Evolutionary conservation across 1,140 invertebrate species (phyloP).

Genomic region (Ceratina australensis): DNA sequence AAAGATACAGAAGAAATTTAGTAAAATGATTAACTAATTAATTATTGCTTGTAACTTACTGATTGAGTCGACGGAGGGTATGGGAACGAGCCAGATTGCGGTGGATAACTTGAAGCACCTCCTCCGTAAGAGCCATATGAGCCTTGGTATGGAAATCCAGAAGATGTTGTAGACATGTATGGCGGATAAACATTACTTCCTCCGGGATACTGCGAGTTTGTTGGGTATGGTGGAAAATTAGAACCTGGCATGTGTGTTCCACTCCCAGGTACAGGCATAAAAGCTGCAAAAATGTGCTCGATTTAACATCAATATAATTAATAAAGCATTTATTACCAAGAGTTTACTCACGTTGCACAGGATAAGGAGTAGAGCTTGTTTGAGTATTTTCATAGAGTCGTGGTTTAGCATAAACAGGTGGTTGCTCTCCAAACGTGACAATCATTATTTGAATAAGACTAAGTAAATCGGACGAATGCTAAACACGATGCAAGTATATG

Average conservation of each 20-base stretch:
- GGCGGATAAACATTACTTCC: conserved; percentile 69
- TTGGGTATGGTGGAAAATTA: conserved; percentile 68
- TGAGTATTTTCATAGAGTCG: conserved; percentile 75
- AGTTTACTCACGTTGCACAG: conserved; percentile 78
- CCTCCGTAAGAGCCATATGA: conserved; percentile 66
- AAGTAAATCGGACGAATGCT: conserved; percentile 90
- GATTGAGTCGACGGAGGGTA: conserved; percentile 68
- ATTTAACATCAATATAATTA: not conserved
- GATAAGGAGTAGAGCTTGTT: conserved; percentile 81
- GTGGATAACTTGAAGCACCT: conserved; percentile 64
- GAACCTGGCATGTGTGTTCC: conserved; percentile 62
- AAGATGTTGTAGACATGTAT: conserved; percentile 73
- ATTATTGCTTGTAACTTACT: conserved; percentile 63
- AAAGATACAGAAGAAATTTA: conserved; percentile 29
- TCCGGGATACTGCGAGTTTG: conserved; percentile 65
- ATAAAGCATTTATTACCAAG: not conserved
- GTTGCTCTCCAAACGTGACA: conserved; percentile 95
- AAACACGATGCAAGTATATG: conserved; percentile 46
- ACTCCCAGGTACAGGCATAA: conserved; percentile 83
- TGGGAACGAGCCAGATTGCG: conserved; percentile 68
- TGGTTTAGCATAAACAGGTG: conserved; percentile 93
- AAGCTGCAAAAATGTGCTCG: conserved; percentile 70
- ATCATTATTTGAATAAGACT: conserved; percentile 95
- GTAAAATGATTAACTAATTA: not conserved
- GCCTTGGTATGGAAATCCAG: conserved; percentile 72